phyloP scores from a whole-genome alignment of 2,113 vertebrate genomes.

The Lasiurus cinereus region DNA sequence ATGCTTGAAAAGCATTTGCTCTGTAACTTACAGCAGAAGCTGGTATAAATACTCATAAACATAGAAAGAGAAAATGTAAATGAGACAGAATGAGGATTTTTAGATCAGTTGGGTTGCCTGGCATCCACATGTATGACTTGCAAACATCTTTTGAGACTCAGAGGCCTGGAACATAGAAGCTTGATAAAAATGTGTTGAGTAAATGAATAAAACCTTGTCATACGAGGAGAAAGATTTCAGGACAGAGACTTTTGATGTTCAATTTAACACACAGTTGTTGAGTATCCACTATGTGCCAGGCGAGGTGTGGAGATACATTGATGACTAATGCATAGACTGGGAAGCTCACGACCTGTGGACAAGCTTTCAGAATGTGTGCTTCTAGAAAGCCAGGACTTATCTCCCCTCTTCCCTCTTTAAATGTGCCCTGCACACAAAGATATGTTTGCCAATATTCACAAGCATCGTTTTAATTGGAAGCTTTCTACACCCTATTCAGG shows the following conservation, averaged over 20 bases:
- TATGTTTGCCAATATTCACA: slow-evolving; percentile 69
- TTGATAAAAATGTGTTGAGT: not conserved
- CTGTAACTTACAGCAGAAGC: not conserved
- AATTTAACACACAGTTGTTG: not conserved
- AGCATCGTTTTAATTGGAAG: slow-evolving; percentile 59
- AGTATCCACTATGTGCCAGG: not conserved
- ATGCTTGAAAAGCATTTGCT: not conserved
- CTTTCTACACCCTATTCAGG: slow-evolving; percentile 71
- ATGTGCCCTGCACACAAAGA: slow-evolving; percentile 8
- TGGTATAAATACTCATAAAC: not conserved
- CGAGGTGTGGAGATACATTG: not conserved
- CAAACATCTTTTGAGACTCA: slow-evolving; percentile 10
- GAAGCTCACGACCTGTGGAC: not conserved
- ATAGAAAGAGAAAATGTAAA: not conserved
- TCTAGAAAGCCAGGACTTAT: not conserved
- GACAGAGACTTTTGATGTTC: not conserved
- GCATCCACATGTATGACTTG: not conserved
- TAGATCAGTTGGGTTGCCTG: not conserved
- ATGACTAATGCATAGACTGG: not conserved
- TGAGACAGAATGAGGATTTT: not conserved
- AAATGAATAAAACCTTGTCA: not conserved
- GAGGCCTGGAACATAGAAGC: not conserved
- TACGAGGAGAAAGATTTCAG: not conserved
- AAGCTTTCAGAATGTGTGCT: not conserved
- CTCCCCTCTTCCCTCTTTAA: not conserved